Evolutionary conservation across 2,113 vertebrate genomes (phyloP).

Genomic region (Clarias magur): DNA sequence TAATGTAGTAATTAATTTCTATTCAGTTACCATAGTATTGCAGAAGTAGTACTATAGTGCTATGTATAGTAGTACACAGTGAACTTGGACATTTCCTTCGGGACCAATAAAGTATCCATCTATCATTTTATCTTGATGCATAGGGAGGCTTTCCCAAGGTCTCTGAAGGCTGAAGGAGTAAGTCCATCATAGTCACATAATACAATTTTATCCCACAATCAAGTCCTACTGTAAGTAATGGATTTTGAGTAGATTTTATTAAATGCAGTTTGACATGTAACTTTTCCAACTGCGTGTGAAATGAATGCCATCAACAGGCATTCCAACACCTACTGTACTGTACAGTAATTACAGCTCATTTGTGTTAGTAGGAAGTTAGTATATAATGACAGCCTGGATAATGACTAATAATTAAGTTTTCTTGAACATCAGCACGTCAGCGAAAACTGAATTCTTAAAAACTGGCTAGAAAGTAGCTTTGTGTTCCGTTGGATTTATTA

Average conservation of each 20-base stretch:
- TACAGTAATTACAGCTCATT: background rate
- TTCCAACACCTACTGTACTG: background rate
- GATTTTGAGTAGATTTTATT: background rate
- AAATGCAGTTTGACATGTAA: background rate
- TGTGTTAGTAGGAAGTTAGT: background rate
- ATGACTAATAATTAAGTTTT: background rate
- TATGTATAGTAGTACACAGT: no score
- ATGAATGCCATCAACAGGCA: background rate
- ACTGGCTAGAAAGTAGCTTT: slow-evolving; percentile 4
- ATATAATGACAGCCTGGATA: background rate
- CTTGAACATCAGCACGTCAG: background rate
- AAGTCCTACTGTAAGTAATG: background rate
- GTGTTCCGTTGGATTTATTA: slow-evolving; percentile 25
- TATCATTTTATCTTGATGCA: background rate
- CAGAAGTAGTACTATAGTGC: no score
- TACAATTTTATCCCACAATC: background rate
- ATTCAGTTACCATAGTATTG: background rate
- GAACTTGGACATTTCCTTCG: no score
- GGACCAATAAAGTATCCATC: no score
- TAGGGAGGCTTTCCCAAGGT: background rate
- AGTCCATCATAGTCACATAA: background rate
- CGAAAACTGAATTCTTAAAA: background rate
- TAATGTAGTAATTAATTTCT: background rate
- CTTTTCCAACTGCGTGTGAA: background rate
- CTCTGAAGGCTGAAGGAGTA: background rate